Conservation (phyloP, 92 coral and sea anemone genomes). For the Meandrina meandrites region DNA sequence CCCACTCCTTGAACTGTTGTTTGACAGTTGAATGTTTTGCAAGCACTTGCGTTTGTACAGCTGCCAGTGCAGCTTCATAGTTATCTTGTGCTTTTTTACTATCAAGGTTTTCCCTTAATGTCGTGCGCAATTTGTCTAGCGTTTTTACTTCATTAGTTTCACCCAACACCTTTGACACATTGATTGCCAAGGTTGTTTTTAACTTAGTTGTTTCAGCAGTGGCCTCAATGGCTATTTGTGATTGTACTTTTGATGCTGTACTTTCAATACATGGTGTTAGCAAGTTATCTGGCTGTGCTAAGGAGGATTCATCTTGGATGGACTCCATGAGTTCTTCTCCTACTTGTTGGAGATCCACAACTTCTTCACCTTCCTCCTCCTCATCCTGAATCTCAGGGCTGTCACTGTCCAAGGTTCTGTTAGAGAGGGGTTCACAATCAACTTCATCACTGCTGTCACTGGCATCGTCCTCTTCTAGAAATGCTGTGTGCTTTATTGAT, state of each 20-base stretch:
- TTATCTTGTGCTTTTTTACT: conserved; percentile 18
- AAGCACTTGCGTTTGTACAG: conserved; percentile 25
- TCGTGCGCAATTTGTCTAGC: not conserved
- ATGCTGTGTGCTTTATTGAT: not conserved
- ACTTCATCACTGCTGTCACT: not conserved
- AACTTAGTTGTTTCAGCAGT: not conserved
- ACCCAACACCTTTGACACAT: conserved; percentile 16
- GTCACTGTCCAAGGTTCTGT: not conserved
- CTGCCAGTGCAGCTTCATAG: not conserved
- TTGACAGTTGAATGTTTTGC: conserved; percentile 37
- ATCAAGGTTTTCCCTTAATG: not conserved
- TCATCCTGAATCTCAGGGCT: not conserved
- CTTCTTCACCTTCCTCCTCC: not conserved
- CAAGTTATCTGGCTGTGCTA: not conserved
- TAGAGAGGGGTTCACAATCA: not conserved
- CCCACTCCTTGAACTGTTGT: conserved; percentile 48
- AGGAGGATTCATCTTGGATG: not conserved
- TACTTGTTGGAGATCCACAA: not conserved
- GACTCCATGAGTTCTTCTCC: not conserved
- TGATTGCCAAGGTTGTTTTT: conserved; percentile 12
- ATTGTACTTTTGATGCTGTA: not conserved
- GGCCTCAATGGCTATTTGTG: not conserved
- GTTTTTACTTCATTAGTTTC: conserved; percentile 10
- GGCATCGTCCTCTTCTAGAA: conserved; percentile 1
- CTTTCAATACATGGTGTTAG: not conserved